Evolutionary conservation across 2,113 vertebrate species (phyloP), one percentile per base, ranked within the genome.

Genomic region (Scatophagus argus): DNA sequence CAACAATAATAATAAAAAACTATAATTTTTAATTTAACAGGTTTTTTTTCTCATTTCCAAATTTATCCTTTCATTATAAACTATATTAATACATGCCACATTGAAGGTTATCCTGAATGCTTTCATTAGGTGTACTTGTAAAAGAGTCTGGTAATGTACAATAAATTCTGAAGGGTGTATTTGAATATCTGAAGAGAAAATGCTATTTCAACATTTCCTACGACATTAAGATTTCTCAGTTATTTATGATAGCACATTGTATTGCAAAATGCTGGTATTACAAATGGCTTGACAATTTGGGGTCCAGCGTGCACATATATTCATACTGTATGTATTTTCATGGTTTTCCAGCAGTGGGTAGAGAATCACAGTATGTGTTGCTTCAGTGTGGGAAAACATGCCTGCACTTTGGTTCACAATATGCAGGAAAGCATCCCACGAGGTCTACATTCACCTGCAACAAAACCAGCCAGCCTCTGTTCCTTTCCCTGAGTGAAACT

Each of bases 371-470:
- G 29, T 76, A 41, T 67, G 58, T 56, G 66, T 78, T 81, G 56
- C 64, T 89, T 71, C 61, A 82, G 51, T 55, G 59, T 29, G 25
- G 55, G 51, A 25, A 72, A 72, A 87, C 58, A 59, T 65, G 38
- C 29, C 63, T 58, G 74, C 36, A 51, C 60, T 31, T 56, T 73
- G 49, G 74, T 81, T 86, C 81, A 70, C 80, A 81, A 79, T 84
- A 74, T 83, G 86, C 79, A 89, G 67, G 74, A 82, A 86, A 83
- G 61, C 39, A 59, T 89, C 81, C 79, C 79, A 86, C 85, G 74
- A 80, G 70, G 85, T 86, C 32, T 41, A 31, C 36, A 14, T 80
- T 88, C 76, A 92, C 79, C 90, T 86, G 88, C 90, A 90, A 87
- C 83, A 81, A 87, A 82, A 73, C 54, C 76, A 66, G 43, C 70